A percentile compares a stretch with the other conserved stretches of the same genome.
Evolutionary conservation across 1,140 invertebrate genomes (phyloP).

Genomic region (Dinothrombium tinctorium): DNA sequence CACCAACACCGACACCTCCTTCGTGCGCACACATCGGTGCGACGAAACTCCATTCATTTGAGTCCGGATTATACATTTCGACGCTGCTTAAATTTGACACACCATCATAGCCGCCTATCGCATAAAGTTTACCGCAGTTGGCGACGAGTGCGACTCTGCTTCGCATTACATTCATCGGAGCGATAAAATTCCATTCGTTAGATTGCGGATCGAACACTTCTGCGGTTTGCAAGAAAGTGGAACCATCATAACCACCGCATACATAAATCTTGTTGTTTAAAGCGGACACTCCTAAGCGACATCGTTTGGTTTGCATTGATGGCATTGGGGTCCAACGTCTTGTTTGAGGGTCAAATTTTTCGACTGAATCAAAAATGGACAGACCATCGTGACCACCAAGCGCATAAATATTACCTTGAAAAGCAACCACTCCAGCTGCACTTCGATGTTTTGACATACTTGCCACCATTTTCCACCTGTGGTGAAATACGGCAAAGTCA

Average conservation of each 20-base stretch:
- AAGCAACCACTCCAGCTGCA: constrained; percentile 50
- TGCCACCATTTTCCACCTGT: no score
- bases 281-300: constrained; percentile 90
- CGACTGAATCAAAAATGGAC: constrained; percentile 9
- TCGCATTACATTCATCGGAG: constrained; percentile 64
- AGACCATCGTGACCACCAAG: constrained; percentile 88
- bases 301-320: constrained; percentile 78
- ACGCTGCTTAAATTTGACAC: constrained; percentile 93
- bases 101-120: constrained; percentile 85
- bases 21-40: constrained; percentile 59
- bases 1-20: constrained; percentile 47
- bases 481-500: no score
- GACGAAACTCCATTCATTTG: constrained; percentile 53
- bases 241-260: constrained; percentile 60
- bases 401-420: constrained; percentile 48
- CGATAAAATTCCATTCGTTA: constrained; percentile 53
- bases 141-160: constrained; percentile 96
- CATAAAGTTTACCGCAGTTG: constrained; percentile 94
- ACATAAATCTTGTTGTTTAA: constrained; percentile 72
- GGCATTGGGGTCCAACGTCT: constrained; percentile 94
- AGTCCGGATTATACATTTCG: constrained; percentile 65
- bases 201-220: constrained; percentile 54
- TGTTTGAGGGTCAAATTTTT: constrained; percentile 79
- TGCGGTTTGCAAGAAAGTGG: constrained; percentile 44
- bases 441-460: no score